Evolutionary conservation across 2,113 vertebrate genomes (phyloP).

Genomic region (Hepsetus odoe): DNA sequence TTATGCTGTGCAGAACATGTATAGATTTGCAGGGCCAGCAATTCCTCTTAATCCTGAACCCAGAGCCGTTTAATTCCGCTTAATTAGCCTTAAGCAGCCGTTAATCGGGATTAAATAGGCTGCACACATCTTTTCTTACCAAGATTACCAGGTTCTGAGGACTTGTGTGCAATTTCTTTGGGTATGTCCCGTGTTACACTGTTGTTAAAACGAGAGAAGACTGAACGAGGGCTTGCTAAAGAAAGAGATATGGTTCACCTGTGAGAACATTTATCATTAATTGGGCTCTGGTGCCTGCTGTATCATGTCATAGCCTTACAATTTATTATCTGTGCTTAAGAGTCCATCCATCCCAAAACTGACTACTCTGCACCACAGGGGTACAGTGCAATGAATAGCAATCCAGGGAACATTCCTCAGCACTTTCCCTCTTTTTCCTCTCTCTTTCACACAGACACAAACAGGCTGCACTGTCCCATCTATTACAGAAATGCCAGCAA

Average conservation of each 20-base stretch:
- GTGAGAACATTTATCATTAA: constrained; percentile 67
- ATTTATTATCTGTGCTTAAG: constrained; percentile 77
- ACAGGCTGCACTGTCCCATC: constrained; percentile 11
- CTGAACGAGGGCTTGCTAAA: constrained; percentile 14
- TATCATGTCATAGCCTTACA: constrained; percentile 64
- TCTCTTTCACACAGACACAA: constrained; percentile 14
- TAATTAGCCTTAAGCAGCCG: constrained; percentile 68
- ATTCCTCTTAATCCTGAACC: constrained; percentile 66
- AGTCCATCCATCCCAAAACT: constrained; percentile 74
- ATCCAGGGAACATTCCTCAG: constrained; percentile 50
- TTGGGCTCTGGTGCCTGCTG: constrained; percentile 66
- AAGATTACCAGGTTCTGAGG: not conserved
- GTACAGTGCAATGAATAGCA: constrained; percentile 57
- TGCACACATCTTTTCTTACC: constrained; percentile 36
- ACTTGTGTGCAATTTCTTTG: not conserved
- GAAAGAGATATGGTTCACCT: constrained; percentile 69
- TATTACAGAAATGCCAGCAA: constrained; percentile 10
- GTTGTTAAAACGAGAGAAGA: not conserved
- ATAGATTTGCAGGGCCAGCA: constrained; percentile 27
- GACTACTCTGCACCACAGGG: constrained; percentile 50
- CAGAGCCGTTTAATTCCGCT: constrained; percentile 64
- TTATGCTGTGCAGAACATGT: constrained; percentile 55
- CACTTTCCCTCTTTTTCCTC: constrained; percentile 26
- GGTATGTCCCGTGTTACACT: not conserved
- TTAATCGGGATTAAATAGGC: constrained; percentile 69